Conservation (phyloP, 1,140 invertebrate genomes). For the Diploscapter pachys region DNA sequence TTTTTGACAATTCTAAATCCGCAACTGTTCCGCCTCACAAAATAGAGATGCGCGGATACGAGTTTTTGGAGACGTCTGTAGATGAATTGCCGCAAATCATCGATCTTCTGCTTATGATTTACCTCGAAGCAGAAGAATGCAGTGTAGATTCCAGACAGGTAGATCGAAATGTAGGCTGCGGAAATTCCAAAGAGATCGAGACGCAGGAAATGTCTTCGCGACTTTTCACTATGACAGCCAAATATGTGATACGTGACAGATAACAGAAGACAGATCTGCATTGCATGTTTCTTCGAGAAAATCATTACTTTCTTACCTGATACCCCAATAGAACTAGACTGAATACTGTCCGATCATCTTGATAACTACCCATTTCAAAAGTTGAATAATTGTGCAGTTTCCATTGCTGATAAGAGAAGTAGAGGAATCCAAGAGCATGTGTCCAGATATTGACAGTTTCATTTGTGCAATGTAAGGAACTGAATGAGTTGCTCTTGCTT, state of each 20-base stretch:
- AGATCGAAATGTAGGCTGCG: slow-evolving; percentile 83
- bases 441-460: slow-evolving; percentile 97
- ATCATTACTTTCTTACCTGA: slow-evolving; percentile 66
- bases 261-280: slow-evolving; percentile 84
- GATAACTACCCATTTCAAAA: slow-evolving; percentile 52
- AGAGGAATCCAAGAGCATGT: slow-evolving; percentile 83
- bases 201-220: slow-evolving; percentile 80
- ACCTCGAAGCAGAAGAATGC: slow-evolving; percentile 91
- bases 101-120: neutral
- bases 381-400: slow-evolving; percentile 72
- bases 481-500: slow-evolving; percentile 57
- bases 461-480: slow-evolving; percentile 92
- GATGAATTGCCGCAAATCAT: slow-evolving; percentile 13
- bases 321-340: slow-evolving; percentile 78
- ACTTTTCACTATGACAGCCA: slow-evolving; percentile 80
- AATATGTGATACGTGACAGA: slow-evolving; percentile 90
- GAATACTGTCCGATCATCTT: slow-evolving; percentile 76
- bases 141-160: slow-evolving; percentile 90
- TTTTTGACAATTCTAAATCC: no score
- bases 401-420: slow-evolving; percentile 78
- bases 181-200: slow-evolving; percentile 89
- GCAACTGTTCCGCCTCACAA: no score
- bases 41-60: no score
- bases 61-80: slow-evolving; percentile 27
- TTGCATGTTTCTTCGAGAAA: slow-evolving; percentile 45